A percentile compares a stretch with the other conserved stretches of the same genome.
These are phyloP conservation scores for Drosophila yooni DNA, from an alignment of 2,888 invertebrate species.

Conservation along the genomic window DNA sequence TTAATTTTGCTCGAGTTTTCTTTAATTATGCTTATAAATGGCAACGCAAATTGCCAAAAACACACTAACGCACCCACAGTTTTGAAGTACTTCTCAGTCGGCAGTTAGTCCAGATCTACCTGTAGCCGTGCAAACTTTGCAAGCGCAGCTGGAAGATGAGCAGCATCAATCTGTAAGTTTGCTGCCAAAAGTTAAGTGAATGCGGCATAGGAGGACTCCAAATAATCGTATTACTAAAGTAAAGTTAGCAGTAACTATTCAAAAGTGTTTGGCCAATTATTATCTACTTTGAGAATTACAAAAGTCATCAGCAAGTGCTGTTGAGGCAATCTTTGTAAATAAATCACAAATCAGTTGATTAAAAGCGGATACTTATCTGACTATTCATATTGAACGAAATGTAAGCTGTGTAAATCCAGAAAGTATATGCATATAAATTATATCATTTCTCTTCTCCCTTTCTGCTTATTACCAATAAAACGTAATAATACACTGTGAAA, in stretches of 20 bases:
- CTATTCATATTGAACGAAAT: no score
- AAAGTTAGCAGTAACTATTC: conserved; percentile 17
- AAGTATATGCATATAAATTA: background rate
- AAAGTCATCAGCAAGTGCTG: conserved; percentile 15
- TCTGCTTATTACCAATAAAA: background rate
- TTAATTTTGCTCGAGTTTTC: conserved; percentile 68
- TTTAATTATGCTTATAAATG: conserved; percentile 74
- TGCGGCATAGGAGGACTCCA: conserved; percentile 1
- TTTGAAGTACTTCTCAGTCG: conserved; percentile 19
- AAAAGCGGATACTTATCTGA: background rate
- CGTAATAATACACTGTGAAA: background rate
- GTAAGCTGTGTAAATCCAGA: no score
- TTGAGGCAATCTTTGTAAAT: background rate
- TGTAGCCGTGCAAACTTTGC: conserved; percentile 31
- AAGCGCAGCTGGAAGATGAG: conserved; percentile 62
- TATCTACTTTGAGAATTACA: conserved; percentile 43
- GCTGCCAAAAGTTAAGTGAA: conserved; percentile 44
- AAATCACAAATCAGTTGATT: background rate
- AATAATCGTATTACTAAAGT: conserved; percentile 9
- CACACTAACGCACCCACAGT: conserved; percentile 53
- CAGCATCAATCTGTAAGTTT: conserved; percentile 66
- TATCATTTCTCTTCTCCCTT: background rate
- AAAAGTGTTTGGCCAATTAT: conserved; percentile 48
- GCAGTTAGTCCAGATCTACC: conserved; percentile 32
- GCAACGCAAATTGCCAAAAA: conserved; percentile 62